These are phyloP conservation scores for Ptychadena robeensis DNA, from an alignment of 2,797 vertebrate genomes.

Conservation along the genomic window DNA sequence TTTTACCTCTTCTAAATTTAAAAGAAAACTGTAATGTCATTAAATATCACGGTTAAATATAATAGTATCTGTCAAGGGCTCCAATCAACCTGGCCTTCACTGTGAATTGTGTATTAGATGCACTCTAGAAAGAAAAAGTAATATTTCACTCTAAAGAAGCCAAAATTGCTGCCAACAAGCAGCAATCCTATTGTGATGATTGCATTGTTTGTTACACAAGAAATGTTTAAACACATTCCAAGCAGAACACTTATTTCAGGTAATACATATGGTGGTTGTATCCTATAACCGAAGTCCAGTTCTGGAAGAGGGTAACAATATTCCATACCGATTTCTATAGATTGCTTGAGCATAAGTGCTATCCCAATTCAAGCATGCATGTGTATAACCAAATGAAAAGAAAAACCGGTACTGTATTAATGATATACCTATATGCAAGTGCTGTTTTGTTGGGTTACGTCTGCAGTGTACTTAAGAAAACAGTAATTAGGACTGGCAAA, in stretches of 20 bases:
- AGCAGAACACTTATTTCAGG: background rate
- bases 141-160: constrained; percentile 15
- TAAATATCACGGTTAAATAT: background rate
- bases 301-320: constrained; percentile 16
- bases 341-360: constrained; percentile 13
- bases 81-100: background rate
- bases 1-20: background rate
- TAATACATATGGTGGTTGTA: background rate
- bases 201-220: background rate
- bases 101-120: background rate
- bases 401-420: background rate
- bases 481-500: background rate
- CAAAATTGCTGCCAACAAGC: constrained; percentile 25
- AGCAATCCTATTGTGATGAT: constrained; percentile 15
- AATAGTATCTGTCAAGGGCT: background rate
- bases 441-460: constrained; percentile 2
- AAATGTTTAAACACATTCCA: constrained; percentile 5
- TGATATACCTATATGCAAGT: constrained; percentile 29
- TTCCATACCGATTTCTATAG: constrained; percentile 1
- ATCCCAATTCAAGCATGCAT: constrained; percentile 7
- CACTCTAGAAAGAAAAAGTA: constrained; percentile 5
- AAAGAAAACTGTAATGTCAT: background rate
- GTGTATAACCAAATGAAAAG: constrained; percentile 15
- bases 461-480: background rate
- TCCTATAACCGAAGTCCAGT: constrained; percentile 17